Evolutionary conservation across 2,888 invertebrate species (phyloP), one percentile per base, ranked within the genome.

Genomic region (Nemurella pictetii): DNA sequence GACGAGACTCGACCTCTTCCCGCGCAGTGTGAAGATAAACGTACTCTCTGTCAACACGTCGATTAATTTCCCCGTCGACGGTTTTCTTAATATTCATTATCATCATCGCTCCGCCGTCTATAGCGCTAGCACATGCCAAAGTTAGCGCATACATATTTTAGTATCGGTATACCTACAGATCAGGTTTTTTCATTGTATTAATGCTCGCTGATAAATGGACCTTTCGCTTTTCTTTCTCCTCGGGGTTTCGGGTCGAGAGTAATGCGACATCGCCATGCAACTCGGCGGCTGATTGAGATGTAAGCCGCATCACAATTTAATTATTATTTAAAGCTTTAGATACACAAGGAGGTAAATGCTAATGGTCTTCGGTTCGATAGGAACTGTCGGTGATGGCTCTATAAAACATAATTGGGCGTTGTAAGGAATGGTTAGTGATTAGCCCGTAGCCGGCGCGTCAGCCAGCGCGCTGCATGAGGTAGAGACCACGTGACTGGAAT

Each of bases 321-420:
- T 86, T 86, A 86, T 85, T 86, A 86, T 86, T 86, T 86, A 86
- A 85, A 85, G 85, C 80, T 85, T 85, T 84, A 84, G 85, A 84
- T 83, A 83, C 77, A 28, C 28, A 78, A 78, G 29, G n/a, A 83
- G 83, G 30, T 80, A 78, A 83, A 83, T 85, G 83, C 85, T 85
- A 85, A 85, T 85, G 78, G 85, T 73, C 55, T 26, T 29, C 29
- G 83, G 36, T 73, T 85, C 36, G 36, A 83, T 83, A 35, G 36
- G 80, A 35, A 75, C 55, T 80, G 73, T 28, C 72, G 83, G 84
- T 84, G 85, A 85, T 85, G 83, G 80, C 85, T 85, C 80, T 77
- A 85, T 85, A 85, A 83, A 85, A 73, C 84, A 84, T 84, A 84
- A 84, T 85, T 85, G 85, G 85, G 85, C 83, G 85, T 85, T 85